Conservation (phyloP, 2,113 vertebrate species). For the Hipposideros armiger region DNA sequence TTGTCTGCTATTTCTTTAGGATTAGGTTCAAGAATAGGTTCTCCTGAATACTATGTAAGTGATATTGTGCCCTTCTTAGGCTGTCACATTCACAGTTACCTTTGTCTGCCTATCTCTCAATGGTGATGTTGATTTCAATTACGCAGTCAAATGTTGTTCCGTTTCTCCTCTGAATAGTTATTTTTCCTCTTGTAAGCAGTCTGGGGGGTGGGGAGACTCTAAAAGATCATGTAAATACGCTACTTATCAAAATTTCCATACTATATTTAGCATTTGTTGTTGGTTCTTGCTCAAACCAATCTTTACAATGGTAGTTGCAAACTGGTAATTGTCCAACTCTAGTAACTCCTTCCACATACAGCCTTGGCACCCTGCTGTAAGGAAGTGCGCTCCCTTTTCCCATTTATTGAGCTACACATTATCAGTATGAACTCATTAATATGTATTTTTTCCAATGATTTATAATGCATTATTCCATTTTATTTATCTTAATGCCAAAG, state of each 20-base stretch:
- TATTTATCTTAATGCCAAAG: background rate
- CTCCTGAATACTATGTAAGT: background rate
- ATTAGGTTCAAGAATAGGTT: background rate
- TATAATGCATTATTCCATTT: background rate
- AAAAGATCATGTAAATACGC: background rate
- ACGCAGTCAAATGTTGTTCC: background rate
- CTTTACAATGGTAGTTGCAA: background rate
- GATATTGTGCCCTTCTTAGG: background rate
- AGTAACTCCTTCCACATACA: background rate
- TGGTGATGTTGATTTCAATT: background rate
- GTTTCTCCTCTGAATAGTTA: background rate
- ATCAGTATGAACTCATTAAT: background rate
- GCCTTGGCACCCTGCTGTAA: background rate
- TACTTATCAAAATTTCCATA: background rate
- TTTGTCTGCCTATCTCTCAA: background rate
- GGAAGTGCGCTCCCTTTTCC: background rate
- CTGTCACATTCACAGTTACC: background rate
- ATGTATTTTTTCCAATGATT: background rate
- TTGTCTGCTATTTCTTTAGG: background rate
- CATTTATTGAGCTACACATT: background rate
- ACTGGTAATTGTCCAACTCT: background rate
- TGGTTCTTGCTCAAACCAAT: background rate
- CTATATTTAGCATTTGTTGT: background rate
- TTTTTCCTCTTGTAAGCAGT: background rate
- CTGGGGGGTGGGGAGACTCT: background rate